phyloP scores from a whole-genome alignment of 1,140 invertebrate genomes.

The Mylabris phalerata region DNA sequence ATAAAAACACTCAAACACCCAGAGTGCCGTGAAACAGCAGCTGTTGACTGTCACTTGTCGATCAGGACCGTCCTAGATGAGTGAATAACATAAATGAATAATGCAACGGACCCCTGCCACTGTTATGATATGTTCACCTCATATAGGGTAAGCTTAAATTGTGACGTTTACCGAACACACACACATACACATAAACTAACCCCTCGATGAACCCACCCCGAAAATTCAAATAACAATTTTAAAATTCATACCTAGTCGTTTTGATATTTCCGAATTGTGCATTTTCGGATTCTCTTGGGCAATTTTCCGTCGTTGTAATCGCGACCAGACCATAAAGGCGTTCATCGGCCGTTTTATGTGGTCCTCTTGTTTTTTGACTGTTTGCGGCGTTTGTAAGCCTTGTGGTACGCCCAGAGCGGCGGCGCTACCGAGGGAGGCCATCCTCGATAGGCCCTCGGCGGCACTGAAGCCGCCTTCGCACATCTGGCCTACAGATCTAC shows the following conservation, averaged over 20 bases:
- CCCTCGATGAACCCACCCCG: too few species aligned
- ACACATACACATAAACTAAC: too few species aligned
- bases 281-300: constrained; percentile 97
- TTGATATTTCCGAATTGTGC: constrained; percentile 97
- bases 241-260: constrained; percentile 72
- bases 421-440: constrained; percentile 39
- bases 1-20: constrained; percentile 29
- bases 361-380: constrained; percentile 50
- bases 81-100: constrained; percentile 39
- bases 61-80: constrained; percentile 34
- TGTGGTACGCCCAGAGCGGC: constrained; percentile 35
- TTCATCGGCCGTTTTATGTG: constrained; percentile 86
- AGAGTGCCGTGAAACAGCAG: constrained; percentile 34
- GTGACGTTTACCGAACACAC: constrained; percentile 37
- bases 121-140: constrained; percentile 39
- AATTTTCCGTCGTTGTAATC: constrained; percentile 81
- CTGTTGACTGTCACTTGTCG: constrained; percentile 41
- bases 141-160: constrained; percentile 40
- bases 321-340: constrained; percentile 84
- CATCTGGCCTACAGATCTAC: constrained; percentile 38
- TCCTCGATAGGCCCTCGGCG: constrained; percentile 41
- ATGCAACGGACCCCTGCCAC: constrained; percentile 34
- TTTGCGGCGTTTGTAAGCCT: constrained; percentile 28
- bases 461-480: constrained; percentile 40
- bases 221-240: not conserved